phyloP scores from a whole-genome alignment of 2,888 invertebrate genomes.

The Zaprionus bogoriensis region DNA sequence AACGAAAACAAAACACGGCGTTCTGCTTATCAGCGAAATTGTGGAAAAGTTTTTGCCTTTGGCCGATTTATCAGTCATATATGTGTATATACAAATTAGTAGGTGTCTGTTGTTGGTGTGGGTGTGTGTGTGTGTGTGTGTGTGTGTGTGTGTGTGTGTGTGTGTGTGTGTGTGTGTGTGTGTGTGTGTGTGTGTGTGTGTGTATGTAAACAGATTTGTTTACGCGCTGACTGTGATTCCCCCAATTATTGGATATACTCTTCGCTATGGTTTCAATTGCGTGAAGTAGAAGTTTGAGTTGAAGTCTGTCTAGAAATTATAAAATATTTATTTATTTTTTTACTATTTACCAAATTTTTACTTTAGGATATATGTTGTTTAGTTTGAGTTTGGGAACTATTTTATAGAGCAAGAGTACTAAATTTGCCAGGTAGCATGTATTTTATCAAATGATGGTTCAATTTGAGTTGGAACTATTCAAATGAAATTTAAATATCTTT shows the following conservation, averaged over 20 bases:
- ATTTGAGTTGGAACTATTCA: too few species aligned
- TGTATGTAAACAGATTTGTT: slow-evolving; percentile 35
- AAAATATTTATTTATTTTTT: too few species aligned
- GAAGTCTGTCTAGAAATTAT: too few species aligned
- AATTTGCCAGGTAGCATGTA: too few species aligned
- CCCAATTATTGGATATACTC: neutral
- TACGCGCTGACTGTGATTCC: slow-evolving; percentile 18
- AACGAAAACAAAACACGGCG: neutral
- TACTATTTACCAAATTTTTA: too few species aligned
- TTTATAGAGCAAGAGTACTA: too few species aligned
- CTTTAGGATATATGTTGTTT: too few species aligned
- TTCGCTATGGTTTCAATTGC: neutral
- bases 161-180: neutral
- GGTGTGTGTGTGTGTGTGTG: slow-evolving; percentile 1
- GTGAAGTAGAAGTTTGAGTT: too few species aligned
- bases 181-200: neutral
- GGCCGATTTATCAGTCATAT: slow-evolving; percentile 42
- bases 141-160: neutral
- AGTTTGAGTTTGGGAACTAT: too few species aligned
- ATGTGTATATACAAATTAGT: slow-evolving; percentile 15
- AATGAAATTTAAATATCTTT: neutral
- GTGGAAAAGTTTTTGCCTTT: slow-evolving; percentile 45
- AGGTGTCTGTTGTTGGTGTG: slow-evolving; percentile 8
- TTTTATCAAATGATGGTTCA: too few species aligned
- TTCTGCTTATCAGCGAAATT: slow-evolving; percentile 41